Evolutionary conservation across 2,888 invertebrate species (phyloP).

Genomic region (Drosophila conformis): DNA sequence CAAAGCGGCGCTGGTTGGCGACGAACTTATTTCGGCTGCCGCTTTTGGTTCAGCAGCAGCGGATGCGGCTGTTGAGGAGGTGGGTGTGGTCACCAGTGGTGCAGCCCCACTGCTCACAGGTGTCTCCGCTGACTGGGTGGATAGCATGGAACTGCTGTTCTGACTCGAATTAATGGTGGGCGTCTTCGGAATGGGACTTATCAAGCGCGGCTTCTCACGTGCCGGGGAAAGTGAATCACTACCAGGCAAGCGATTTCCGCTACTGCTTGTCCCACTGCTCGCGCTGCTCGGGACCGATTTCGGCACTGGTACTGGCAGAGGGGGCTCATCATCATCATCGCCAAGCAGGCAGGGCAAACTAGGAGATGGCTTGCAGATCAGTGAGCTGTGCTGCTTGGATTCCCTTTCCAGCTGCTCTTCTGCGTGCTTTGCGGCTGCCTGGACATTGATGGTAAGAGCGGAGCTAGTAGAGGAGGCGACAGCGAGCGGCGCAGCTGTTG

Average conservation of each 20-base stretch:
- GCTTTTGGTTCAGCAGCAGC: slow-evolving; percentile 44
- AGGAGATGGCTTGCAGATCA: slow-evolving; percentile 86
- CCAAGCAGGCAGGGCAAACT: slow-evolving; percentile 88
- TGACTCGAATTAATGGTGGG: slow-evolving; percentile 83
- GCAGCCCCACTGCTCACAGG: slow-evolving; percentile 49
- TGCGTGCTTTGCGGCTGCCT: slow-evolving; percentile 65
- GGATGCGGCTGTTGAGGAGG: slow-evolving; percentile 56
- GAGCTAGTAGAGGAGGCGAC: not conserved
- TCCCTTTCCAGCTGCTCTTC: slow-evolving; percentile 73
- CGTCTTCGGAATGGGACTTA: slow-evolving; percentile 87
- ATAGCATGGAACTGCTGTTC: slow-evolving; percentile 59
- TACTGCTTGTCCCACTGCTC: slow-evolving; percentile 26
- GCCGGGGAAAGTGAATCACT: slow-evolving; percentile 77
- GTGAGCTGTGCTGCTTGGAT: slow-evolving; percentile 50
- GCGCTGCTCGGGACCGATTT: slow-evolving; percentile 30
- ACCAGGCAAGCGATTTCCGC: slow-evolving; percentile 50
- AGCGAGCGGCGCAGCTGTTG: slow-evolving; percentile 20
- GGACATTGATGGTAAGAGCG: slow-evolving; percentile 80
- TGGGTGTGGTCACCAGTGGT: slow-evolving; percentile 66
- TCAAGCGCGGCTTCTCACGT: slow-evolving; percentile 82
- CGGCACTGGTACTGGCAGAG: slow-evolving; percentile 18
- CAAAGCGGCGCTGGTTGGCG: slow-evolving; percentile 54
- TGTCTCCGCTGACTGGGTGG: slow-evolving; percentile 66
- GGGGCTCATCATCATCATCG: slow-evolving; percentile 86
- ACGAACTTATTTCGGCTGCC: slow-evolving; percentile 27